phyloP scores from a whole-genome alignment of 2,888 invertebrate genomes.

The Tolmerus cingulatus region DNA sequence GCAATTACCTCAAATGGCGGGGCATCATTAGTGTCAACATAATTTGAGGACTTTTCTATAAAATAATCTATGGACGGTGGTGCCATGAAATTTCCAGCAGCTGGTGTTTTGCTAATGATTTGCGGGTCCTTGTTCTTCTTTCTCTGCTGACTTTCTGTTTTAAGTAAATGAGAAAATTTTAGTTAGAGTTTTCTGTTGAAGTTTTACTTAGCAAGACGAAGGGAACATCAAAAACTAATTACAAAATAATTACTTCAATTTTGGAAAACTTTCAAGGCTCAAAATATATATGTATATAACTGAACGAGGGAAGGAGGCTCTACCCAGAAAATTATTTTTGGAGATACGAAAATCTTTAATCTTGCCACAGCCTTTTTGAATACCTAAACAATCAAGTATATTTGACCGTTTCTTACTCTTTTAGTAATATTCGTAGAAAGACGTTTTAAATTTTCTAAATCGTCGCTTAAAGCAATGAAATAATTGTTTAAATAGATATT shows the following conservation, averaged over 20 bases:
- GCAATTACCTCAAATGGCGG: constrained; percentile 42
- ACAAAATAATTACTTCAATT: background rate
- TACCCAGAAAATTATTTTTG: background rate
- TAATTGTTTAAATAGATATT: background rate
- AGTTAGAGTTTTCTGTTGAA: background rate
- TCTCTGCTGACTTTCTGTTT: constrained; percentile 10
- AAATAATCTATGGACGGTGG: constrained; percentile 48
- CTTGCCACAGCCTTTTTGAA: too few relatives aligned
- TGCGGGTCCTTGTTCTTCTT: background rate
- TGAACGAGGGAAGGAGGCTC: background rate
- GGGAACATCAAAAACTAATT: background rate
- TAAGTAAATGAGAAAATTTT: background rate
- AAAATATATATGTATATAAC: background rate
- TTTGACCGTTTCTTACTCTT: background rate
- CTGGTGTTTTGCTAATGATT: background rate
- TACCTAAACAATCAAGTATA: background rate
- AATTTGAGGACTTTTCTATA: constrained; percentile 46
- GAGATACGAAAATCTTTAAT: background rate
- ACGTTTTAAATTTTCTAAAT: too few relatives aligned
- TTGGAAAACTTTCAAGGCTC: background rate
- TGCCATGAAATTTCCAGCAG: constrained; percentile 30
- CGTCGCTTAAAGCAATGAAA: too few relatives aligned
- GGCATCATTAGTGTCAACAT: constrained; percentile 44
- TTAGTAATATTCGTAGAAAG: too few relatives aligned
- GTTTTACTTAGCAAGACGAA: background rate